Evolutionary conservation across 2,888 invertebrate species (phyloP).

Genomic region (Hyles lineata): DNA sequence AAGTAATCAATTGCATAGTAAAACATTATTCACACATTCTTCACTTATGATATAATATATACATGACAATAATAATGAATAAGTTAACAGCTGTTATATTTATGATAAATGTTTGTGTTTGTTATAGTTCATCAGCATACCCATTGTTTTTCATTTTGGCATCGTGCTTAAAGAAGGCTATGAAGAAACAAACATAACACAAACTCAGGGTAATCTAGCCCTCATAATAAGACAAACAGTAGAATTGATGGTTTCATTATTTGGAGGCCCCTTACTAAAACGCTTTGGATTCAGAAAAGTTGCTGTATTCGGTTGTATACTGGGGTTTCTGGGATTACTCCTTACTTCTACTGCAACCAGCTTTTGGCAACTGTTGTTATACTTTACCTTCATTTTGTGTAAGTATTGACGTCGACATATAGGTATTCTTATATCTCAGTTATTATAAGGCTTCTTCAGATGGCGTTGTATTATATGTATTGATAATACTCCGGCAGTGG

Average conservation of each 20-base stretch:
- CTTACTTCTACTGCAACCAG: conserved; percentile 83
- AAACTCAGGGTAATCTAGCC: conserved; percentile 86
- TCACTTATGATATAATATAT: no score
- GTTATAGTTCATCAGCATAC: conserved; percentile 81
- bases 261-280: conserved; percentile 87
- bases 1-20: no score
- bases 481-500: background rate
- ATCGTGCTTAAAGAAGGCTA: conserved; percentile 87
- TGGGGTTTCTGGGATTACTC: conserved; percentile 84
- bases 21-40: no score
- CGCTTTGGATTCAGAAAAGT: conserved; percentile 87
- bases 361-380: conserved; percentile 85
- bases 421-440: no score
- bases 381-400: conserved; percentile 89
- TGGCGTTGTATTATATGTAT: no score
- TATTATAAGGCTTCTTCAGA: no score
- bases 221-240: conserved; percentile 88
- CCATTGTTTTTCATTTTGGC: conserved; percentile 88
- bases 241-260: conserved; percentile 87
- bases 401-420: conserved; percentile 61
- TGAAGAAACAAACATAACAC: conserved; percentile 80
- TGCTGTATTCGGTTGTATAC: conserved; percentile 82
- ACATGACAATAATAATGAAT: no score
- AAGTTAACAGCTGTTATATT: background rate
- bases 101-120: background rate